These are phyloP conservation scores for Passer domesticus DNA, from an alignment of 2,113 vertebrate species.

Conservation along the genomic window DNA sequence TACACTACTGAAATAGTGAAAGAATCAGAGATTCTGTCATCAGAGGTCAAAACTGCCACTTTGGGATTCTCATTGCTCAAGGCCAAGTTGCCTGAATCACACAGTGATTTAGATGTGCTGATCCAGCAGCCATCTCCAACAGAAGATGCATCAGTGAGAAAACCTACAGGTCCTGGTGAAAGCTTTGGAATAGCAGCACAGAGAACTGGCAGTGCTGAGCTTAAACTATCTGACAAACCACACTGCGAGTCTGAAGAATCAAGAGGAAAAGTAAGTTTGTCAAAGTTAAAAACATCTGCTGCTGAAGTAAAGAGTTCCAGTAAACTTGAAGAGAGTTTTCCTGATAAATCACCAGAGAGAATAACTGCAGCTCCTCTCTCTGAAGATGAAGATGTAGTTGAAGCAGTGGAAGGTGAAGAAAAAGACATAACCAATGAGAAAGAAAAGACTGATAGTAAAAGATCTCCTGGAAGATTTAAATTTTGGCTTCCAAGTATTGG, in stretches of 20 bases:
- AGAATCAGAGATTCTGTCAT: conserved; percentile 64
- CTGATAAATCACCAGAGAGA: conserved; percentile 16
- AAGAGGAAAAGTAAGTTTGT: neutral
- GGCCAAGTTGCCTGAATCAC: conserved; percentile 62
- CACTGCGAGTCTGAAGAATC: neutral
- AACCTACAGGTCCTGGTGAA: neutral
- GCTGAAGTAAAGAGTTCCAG: neutral
- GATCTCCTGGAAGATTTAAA: conserved; percentile 65
- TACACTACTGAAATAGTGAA: conserved; percentile 62
- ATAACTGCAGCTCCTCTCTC: neutral
- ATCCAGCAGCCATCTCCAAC: neutral
- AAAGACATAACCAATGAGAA: neutral
- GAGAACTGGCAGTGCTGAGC: neutral
- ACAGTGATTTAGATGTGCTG: neutral
- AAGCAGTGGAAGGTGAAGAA: neutral
- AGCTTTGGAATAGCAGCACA: neutral
- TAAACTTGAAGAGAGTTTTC: neutral
- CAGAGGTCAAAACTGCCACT: conserved; percentile 60
- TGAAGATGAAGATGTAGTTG: neutral
- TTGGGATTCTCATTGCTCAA: conserved; percentile 75
- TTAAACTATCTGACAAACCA: neutral
- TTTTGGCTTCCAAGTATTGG: conserved; percentile 75
- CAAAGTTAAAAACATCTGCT: neutral
- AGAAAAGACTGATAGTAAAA: conserved; percentile 46
- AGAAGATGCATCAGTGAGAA: neutral